These are phyloP conservation scores for Terrapene triunguis DNA, from an alignment of 2,113 vertebrate genomes.

Conservation along the genomic window DNA sequence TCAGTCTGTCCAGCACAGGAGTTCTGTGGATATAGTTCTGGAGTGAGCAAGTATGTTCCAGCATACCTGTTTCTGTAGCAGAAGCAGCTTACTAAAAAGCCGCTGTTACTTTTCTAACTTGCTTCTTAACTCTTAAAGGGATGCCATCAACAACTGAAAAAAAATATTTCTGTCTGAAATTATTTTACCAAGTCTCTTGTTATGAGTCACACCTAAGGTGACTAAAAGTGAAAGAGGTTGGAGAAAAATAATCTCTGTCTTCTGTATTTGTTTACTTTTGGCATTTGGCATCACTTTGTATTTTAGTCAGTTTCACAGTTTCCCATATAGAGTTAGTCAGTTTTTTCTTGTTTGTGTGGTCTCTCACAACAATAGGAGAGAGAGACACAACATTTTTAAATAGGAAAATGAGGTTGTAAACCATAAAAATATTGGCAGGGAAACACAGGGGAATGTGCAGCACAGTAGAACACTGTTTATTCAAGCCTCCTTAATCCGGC, in stretches of 20 bases:
- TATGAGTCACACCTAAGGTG: background rate
- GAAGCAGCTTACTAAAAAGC: constrained; percentile 38
- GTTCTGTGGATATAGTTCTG: background rate
- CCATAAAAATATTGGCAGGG: background rate
- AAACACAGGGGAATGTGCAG: background rate
- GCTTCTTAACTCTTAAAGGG: constrained; percentile 39
- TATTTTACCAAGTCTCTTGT: background rate
- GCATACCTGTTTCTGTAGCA: background rate
- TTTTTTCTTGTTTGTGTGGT: background rate
- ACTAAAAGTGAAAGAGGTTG: constrained; percentile 9
- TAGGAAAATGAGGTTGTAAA: background rate
- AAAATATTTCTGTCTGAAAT: constrained; percentile 25
- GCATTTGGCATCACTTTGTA: background rate
- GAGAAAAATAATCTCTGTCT: constrained; percentile 2
- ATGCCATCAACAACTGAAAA: constrained; percentile 3
- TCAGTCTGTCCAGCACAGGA: background rate
- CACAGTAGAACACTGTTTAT: background rate
- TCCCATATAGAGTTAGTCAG: background rate
- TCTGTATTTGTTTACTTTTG: background rate
- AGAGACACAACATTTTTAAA: background rate
- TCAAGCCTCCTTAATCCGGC: background rate
- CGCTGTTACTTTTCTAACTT: constrained; percentile 44
- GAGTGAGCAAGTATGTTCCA: background rate
- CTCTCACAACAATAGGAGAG: background rate
- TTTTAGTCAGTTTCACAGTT: background rate